phyloP scores from a whole-genome alignment of 2,113 vertebrate species.

The Cynopterus brachyotis region DNA sequence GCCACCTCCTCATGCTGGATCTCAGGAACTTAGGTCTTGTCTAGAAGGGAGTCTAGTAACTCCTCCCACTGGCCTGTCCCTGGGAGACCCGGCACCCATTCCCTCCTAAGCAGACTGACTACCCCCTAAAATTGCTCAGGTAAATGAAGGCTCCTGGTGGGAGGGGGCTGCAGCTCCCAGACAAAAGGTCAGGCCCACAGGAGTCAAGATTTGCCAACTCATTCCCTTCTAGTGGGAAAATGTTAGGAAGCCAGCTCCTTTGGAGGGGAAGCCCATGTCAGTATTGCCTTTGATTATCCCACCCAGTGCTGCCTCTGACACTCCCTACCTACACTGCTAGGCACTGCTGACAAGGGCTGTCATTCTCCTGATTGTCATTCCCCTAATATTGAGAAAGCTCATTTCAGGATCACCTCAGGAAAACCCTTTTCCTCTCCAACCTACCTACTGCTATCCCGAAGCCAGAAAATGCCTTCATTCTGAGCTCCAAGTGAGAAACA shows the following conservation, averaged over 20 bases:
- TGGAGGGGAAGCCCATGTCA: background rate
- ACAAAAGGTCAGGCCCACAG: background rate
- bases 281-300: background rate
- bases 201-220: background rate
- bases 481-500: background rate
- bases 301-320: fast-evolving
- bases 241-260: background rate
- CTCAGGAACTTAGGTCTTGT: background rate
- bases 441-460: background rate
- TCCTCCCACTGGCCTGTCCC: background rate
- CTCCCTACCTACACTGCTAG: too few species aligned
- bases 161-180: background rate
- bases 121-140: background rate
- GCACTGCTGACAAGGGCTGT: background rate
- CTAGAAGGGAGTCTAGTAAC: background rate
- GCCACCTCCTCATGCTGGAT: background rate
- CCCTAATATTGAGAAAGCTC: background rate
- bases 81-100: too few species aligned
- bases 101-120: background rate
- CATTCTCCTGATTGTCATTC: background rate
- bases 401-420: background rate
- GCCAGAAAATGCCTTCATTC: background rate
- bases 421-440: background rate
- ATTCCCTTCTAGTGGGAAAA: background rate
- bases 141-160: background rate